Conservation (phyloP, 2,797 vertebrate genomes). For the Chiloscyllium punctatum region DNA sequence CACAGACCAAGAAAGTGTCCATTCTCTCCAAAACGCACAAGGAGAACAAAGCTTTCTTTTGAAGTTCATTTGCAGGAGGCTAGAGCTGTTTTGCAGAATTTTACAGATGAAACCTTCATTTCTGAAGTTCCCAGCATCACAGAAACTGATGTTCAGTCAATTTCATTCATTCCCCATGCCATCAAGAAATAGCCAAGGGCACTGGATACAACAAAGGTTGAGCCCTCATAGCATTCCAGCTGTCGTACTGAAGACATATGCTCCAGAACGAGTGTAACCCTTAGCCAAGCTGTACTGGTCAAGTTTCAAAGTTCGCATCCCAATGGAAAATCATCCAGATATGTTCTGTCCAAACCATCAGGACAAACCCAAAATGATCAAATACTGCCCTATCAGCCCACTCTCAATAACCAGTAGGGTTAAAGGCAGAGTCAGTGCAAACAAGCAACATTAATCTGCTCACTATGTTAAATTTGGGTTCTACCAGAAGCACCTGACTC, state of each 20-base stretch:
- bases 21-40: background rate
- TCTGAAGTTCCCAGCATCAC: background rate
- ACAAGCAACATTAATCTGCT: background rate
- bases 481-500: background rate
- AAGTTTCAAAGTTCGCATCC: background rate
- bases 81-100: background rate
- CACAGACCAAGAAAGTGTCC: background rate
- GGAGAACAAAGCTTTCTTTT: background rate
- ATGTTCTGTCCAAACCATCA: background rate
- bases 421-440: background rate
- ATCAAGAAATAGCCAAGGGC: background rate
- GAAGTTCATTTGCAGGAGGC: background rate
- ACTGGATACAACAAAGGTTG: background rate
- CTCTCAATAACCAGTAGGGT: background rate
- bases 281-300: too few species aligned
- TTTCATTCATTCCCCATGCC: background rate
- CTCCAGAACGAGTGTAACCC: background rate
- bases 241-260: background rate
- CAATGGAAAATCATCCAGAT: background rate
- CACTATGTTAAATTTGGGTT: background rate
- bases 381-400: background rate
- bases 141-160: background rate
- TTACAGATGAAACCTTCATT: background rate
- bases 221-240: background rate
- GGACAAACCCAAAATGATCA: background rate